Evolutionary conservation across 2,113 vertebrate genomes (phyloP).

Genomic region (Neogale vison): DNA sequence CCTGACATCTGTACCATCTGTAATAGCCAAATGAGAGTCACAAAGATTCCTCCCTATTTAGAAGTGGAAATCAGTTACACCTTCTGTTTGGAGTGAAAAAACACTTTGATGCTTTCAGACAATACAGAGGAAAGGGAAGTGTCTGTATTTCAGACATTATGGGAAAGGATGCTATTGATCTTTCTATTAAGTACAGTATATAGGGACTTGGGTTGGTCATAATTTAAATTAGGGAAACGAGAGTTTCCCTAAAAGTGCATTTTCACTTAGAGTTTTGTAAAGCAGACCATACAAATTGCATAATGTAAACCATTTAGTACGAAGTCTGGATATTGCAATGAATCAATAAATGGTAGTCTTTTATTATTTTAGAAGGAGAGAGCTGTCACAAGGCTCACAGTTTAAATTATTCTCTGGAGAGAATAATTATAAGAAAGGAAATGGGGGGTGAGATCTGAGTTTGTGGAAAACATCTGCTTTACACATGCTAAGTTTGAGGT

Average conservation of each 20-base stretch:
- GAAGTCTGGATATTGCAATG: neutral
- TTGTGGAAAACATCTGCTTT: neutral
- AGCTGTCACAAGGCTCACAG: neutral
- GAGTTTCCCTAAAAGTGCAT: too few relatives aligned
- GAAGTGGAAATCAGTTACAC: slow-evolving; percentile 18
- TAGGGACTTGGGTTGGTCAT: neutral
- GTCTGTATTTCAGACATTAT: slow-evolving; percentile 5
- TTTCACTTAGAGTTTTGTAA: slow-evolving; percentile 1
- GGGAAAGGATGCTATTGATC: neutral
- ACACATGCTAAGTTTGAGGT: neutral
- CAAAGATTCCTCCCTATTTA: neutral
- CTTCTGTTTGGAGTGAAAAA: slow-evolving; percentile 23
- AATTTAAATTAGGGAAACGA: slow-evolving; percentile 42
- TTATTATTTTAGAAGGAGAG: neutral
- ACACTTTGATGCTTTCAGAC: slow-evolving; percentile 26
- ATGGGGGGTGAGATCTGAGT: neutral
- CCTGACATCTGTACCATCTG: neutral
- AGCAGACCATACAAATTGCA: neutral
- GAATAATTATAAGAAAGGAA: neutral
- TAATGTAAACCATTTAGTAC: neutral
- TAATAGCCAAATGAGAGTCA: neutral
- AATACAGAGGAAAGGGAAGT: slow-evolving; percentile 21
- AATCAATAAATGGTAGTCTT: neutral
- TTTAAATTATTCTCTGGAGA: neutral
- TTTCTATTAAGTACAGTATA: neutral